Evolutionary conservation across 2,797 vertebrate genomes (phyloP), one percentile per base, ranked within the genome.

Genomic region (Chromobotia macracanthus): DNA sequence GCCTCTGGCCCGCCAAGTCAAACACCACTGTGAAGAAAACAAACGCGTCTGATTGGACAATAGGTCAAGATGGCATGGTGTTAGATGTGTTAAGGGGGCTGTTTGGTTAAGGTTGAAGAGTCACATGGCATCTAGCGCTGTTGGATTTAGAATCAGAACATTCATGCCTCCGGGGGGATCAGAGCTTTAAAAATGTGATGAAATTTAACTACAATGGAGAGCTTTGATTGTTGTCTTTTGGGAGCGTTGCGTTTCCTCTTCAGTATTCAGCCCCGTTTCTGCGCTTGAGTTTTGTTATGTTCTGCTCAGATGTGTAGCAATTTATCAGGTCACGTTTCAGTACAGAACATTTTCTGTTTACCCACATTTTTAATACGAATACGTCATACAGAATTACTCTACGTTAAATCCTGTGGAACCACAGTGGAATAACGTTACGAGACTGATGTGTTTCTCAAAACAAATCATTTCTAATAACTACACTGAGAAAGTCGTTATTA

Each of bases 31-130:
- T 61, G 77, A 89, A 88, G 91, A 89, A 91, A 89, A 92, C 89
- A 92, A 87, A 88, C 86, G 88, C 86, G 84, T 80, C 80, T 88
- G 90, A 91, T 89, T 87, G 90, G 92, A 93, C 92, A 92, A 91
- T 91, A 90, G 92, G 89, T 92, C 91, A 93, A 88, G 81, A 86
- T 89, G 89, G 87, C 89, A 88, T 77, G 70, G 73, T 84, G 87
- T 90, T 89, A 87, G 64, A 72, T 48, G 19, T 38, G 28, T 68
- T 48, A 19, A 23, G 72, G 16, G 28, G 16, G 2, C 28, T n/a
- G n/a, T 48, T 73, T 61, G 23, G 41, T 5, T 41, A 18, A 75
- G 19, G 38, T 73, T 31, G 44, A 44, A 28, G 53, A 73, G 74
- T 35, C 64, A 3, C 44, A 11, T 67, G 63, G 60, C 55, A 63